These are phyloP conservation scores for Vanessa cardui DNA, from an alignment of 2,888 invertebrate species.

Conservation along the genomic window DNA sequence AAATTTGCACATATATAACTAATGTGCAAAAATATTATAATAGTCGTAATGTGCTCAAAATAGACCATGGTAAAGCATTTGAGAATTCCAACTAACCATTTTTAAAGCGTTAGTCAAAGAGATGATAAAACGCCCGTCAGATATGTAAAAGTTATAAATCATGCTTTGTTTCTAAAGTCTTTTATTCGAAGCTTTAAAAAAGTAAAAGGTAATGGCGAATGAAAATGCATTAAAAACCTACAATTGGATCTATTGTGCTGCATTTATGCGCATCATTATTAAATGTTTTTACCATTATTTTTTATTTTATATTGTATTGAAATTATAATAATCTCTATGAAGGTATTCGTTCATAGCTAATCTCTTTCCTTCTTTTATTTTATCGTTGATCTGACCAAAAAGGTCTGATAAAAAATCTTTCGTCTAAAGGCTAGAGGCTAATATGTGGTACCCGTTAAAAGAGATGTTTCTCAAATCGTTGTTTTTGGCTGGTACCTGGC, in stretches of 20 bases:
- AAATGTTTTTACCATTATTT: too few species aligned
- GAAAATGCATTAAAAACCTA: neutral
- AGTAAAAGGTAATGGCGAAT: constrained; percentile 16
- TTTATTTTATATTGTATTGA: too few species aligned
- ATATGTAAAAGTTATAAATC: constrained; percentile 51
- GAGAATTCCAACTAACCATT: constrained; percentile 8
- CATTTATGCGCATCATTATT: too few species aligned
- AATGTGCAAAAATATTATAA: constrained; percentile 30
- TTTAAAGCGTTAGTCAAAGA: neutral
- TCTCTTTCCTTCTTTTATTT: too few species aligned
- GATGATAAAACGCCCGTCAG: constrained; percentile 12
- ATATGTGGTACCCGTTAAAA: too few species aligned
- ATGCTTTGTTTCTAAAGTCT: constrained; percentile 50
- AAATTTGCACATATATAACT: constrained; percentile 17
- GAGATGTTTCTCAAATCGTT: too few species aligned
- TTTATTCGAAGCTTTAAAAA: constrained; percentile 12
- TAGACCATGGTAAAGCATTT: constrained; percentile 8
- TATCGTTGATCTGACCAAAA: too few species aligned
- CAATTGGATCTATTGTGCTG: neutral
- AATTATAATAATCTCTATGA: too few species aligned
- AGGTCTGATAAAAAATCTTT: too few species aligned
- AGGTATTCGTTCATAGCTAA: too few species aligned
- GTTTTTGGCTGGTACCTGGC: too few species aligned
- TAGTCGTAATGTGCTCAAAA: constrained; percentile 4
- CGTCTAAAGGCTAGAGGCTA: too few species aligned